phyloP scores from a whole-genome alignment of 1,140 invertebrate genomes.

The Araneus ventricosus region DNA sequence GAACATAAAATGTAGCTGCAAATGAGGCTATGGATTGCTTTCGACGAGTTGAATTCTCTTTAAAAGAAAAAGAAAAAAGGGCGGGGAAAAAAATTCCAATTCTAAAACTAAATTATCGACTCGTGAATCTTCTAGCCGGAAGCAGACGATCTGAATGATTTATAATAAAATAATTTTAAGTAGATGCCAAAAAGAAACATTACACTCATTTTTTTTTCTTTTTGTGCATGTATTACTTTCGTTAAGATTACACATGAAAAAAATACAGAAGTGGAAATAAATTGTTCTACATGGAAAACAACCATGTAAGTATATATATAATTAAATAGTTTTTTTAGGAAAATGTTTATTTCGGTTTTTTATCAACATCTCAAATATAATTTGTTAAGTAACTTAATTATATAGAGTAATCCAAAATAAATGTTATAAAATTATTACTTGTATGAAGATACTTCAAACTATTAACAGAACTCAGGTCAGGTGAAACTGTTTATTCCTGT shows the following conservation, averaged over 20 bases:
- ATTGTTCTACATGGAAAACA: not conserved
- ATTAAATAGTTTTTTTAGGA: not conserved
- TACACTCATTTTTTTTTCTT: not conserved
- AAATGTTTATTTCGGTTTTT: not conserved
- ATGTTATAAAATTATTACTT: no score
- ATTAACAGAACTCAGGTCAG: no score
- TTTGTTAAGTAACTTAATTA: no score
- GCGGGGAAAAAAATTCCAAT: not conserved
- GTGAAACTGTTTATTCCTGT: no score
- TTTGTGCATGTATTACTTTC: not conserved
- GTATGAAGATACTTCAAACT: no score
- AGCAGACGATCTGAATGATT: constrained; percentile 9
- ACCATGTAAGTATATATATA: not conserved
- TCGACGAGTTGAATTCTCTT: not conserved
- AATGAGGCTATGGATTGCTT: constrained; percentile 30
- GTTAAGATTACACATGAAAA: not conserved
- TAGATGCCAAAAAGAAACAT: not conserved
- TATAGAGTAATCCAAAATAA: no score
- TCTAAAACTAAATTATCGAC: not conserved
- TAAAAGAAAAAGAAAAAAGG: not conserved
- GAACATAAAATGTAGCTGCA: not conserved
- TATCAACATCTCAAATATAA: no score
- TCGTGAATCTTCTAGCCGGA: constrained; percentile 14
- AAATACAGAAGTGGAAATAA: not conserved
- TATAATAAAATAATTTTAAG: not conserved